Evolutionary conservation across 2,888 invertebrate genomes (phyloP).

Genomic region (Brenthis ino): DNA sequence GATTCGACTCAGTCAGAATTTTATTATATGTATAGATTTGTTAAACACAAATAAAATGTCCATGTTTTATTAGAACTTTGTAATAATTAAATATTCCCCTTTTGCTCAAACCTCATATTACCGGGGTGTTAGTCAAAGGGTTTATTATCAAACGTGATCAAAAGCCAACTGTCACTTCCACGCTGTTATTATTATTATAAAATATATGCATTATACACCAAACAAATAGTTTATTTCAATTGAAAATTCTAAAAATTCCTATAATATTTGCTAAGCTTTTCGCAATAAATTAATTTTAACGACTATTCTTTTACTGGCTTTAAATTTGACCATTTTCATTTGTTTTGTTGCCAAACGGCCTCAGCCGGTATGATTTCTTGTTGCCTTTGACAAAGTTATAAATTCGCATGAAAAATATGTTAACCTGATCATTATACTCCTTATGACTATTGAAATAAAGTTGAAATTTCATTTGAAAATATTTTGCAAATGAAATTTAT

Average conservation of each 20-base stretch:
- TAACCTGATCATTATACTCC: background rate
- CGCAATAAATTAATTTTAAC: conserved; percentile 24
- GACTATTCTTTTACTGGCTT: conserved; percentile 32
- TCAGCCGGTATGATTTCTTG: conserved; percentile 59
- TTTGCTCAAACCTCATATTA: background rate
- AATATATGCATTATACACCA: too few species aligned
- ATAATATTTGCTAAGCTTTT: conserved; percentile 1
- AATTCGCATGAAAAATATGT: conserved; percentile 26
- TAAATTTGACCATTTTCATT: conserved; percentile 57
- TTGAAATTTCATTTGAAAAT: background rate
- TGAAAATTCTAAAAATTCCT: background rate
- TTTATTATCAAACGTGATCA: conserved; percentile 13
- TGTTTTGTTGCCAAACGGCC: conserved; percentile 62
- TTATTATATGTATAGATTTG: too few species aligned
- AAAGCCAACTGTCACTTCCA: conserved; percentile 13
- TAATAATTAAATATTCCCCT: conserved; percentile 4
- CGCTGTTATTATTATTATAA: conserved; percentile 4
- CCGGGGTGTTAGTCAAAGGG: conserved; percentile 9
- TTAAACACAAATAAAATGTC: too few species aligned
- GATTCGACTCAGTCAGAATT: too few species aligned
- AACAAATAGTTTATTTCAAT: background rate
- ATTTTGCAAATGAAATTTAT: conserved; percentile 1
- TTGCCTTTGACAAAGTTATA: conserved; percentile 44
- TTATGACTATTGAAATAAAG: conserved; percentile 4
- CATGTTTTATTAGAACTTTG: background rate